These are phyloP conservation scores for Hephaestus fuliginosus DNA, from an alignment of 2,797 vertebrate genomes.

Conservation along the genomic window DNA sequence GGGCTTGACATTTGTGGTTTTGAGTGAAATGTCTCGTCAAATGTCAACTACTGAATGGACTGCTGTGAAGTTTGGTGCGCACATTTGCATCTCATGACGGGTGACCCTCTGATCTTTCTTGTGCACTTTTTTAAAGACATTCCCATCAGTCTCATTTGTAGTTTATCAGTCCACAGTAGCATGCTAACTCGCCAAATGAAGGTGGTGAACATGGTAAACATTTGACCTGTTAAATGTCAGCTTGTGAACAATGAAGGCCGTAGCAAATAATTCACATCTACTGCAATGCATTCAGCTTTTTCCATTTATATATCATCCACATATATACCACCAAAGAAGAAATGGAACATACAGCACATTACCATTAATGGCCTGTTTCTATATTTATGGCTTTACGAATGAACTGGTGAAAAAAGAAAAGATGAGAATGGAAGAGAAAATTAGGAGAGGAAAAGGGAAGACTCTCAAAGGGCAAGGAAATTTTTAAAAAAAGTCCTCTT, in stretches of 20 bases:
- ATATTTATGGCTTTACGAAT: background rate
- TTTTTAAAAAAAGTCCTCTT: constrained; percentile 8
- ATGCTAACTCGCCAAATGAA: too few species aligned
- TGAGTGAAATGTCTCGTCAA: background rate
- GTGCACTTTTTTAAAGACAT: background rate
- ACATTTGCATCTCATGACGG: background rate
- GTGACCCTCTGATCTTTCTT: background rate
- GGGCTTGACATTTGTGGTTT: background rate
- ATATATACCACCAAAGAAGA: background rate
- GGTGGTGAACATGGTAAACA: too few species aligned
- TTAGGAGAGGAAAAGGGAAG: constrained; percentile 10
- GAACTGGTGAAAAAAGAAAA: constrained; percentile 2
- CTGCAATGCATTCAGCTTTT: background rate
- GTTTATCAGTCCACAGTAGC: background rate
- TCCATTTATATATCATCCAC: too few species aligned
- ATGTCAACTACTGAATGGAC: background rate
- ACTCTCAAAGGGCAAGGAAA: background rate
- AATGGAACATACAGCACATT: background rate
- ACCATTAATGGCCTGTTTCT: background rate
- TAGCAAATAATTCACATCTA: background rate
- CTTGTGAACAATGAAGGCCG: background rate
- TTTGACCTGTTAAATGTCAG: too few species aligned
- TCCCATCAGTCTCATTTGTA: background rate
- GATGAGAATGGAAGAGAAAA: constrained; percentile 2
- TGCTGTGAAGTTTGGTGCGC: too few species aligned